Evolutionary conservation across 2,113 vertebrate genomes (phyloP).

Genomic region (Podarcis cretensis): DNA sequence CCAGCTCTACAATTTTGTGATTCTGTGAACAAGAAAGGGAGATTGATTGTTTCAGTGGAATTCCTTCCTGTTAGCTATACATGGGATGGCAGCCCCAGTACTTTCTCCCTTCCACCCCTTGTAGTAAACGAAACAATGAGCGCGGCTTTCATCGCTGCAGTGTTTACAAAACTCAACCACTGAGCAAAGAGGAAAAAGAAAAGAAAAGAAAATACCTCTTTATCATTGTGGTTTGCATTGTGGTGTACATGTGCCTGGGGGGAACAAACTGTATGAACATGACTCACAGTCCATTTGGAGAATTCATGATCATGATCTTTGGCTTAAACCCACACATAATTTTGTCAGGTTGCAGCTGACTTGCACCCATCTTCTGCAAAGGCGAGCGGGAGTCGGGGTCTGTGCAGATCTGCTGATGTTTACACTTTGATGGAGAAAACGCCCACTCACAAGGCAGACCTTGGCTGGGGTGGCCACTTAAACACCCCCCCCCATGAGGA

Average conservation of each 20-base stretch:
- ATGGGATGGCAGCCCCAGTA: not conserved
- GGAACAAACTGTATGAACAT: constrained; percentile 61
- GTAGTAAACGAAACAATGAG: too few relatives aligned
- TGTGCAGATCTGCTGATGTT: not conserved
- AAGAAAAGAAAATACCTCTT: constrained; percentile 24
- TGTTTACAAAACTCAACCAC: constrained; percentile 68
- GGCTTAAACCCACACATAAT: not conserved
- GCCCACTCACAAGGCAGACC: not conserved
- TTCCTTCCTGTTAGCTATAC: not conserved
- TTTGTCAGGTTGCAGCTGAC: not conserved
- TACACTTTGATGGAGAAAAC: too few relatives aligned
- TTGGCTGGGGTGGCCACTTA: too few relatives aligned
- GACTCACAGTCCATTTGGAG: constrained; percentile 50
- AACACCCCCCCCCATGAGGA: too few relatives aligned
- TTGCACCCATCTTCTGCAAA: not conserved
- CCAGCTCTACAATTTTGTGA: too few relatives aligned
- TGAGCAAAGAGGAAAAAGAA: constrained; percentile 33
- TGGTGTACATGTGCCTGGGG: constrained; percentile 63
- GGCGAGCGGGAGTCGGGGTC: not conserved
- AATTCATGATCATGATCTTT: constrained; percentile 33
- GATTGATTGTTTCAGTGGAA: not conserved
- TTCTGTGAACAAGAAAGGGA: not conserved
- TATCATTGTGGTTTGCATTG: constrained; percentile 74
- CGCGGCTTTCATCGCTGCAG: not conserved
- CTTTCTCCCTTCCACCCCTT: not conserved